These are phyloP conservation scores for Amblyjoppa fuscipennis DNA, from an alignment of 2,888 invertebrate species.

Conservation along the genomic window DNA sequence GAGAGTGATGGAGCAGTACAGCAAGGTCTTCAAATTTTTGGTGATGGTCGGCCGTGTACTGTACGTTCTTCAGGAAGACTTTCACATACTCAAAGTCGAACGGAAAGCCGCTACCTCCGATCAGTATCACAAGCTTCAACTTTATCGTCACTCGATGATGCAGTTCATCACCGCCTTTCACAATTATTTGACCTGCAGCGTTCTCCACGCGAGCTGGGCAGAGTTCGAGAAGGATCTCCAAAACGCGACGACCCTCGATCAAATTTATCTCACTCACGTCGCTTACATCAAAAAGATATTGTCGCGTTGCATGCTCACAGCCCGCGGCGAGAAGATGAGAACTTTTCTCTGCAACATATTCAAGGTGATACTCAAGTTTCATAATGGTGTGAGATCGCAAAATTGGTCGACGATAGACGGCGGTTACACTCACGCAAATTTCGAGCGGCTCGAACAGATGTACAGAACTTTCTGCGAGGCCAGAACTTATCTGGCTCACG, in stretches of 20 bases:
- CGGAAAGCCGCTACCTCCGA: slow-evolving; percentile 86
- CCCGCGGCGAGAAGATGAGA: slow-evolving; percentile 89
- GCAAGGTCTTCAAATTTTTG: slow-evolving; percentile 91
- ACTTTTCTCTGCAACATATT: slow-evolving; percentile 91
- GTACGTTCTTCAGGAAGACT: slow-evolving; percentile 91
- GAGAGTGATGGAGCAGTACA: slow-evolving; percentile 90
- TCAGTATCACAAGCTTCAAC: slow-evolving; percentile 90
- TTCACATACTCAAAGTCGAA: slow-evolving; percentile 88
- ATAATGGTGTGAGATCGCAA: slow-evolving; percentile 87
- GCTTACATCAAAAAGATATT: slow-evolving; percentile 91
- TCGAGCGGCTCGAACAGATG: slow-evolving; percentile 87
- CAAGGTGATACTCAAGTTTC: slow-evolving; percentile 90
- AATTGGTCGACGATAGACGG: slow-evolving; percentile 87
- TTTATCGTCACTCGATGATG: slow-evolving; percentile 91
- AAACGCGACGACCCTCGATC: slow-evolving; percentile 89
- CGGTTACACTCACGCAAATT: slow-evolving; percentile 88
- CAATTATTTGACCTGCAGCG: slow-evolving; percentile 92
- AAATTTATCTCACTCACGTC: slow-evolving; percentile 90
- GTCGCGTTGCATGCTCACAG: slow-evolving; percentile 91
- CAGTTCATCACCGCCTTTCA: slow-evolving; percentile 91
- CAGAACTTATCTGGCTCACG: slow-evolving; percentile 88
- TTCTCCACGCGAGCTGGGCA: slow-evolving; percentile 91
- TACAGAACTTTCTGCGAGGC: slow-evolving; percentile 88
- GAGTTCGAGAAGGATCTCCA: slow-evolving; percentile 90
- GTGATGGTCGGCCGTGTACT: slow-evolving; percentile 91